phyloP scores from a whole-genome alignment of 2,888 invertebrate species.

The Meghimatium bilineatum region DNA sequence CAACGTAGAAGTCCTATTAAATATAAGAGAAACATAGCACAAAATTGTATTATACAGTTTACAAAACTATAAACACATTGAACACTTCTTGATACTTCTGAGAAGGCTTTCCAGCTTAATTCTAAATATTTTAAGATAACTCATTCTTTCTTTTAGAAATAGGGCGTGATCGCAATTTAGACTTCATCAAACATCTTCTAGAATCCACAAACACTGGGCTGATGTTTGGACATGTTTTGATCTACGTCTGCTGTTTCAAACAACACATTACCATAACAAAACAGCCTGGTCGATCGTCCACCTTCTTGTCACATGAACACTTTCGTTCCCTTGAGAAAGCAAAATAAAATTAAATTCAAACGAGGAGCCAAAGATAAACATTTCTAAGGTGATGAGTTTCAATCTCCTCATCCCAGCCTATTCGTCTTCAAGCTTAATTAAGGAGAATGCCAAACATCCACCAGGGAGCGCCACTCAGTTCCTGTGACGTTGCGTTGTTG shows the following conservation, averaged over 20 bases:
- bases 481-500: constrained; percentile 42
- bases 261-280: constrained; percentile 26
- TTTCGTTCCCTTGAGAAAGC: constrained; percentile 24
- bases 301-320: neutral
- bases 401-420: constrained; percentile 7
- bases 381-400: constrained; percentile 25
- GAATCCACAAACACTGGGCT: constrained; percentile 2
- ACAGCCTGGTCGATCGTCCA: neutral
- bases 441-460: constrained; percentile 31
- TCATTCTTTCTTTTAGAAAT: no score
- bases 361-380: constrained; percentile 37
- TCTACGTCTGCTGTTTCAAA: constrained; percentile 21
- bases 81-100: no score
- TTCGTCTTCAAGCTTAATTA: constrained; percentile 33
- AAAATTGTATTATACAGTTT: no score
- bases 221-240: neutral
- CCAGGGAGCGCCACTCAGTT: constrained; percentile 21
- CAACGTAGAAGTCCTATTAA: no score
- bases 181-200: neutral
- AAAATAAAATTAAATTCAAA: constrained; percentile 41
- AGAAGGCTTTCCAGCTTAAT: no score
- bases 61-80: no score
- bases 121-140: no score
- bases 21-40: no score
- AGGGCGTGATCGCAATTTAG: neutral